Evolutionary conservation across 2,797 vertebrate species (phyloP), one percentile per base, ranked within the genome.

Genomic region (Clarias pachynema): DNA sequence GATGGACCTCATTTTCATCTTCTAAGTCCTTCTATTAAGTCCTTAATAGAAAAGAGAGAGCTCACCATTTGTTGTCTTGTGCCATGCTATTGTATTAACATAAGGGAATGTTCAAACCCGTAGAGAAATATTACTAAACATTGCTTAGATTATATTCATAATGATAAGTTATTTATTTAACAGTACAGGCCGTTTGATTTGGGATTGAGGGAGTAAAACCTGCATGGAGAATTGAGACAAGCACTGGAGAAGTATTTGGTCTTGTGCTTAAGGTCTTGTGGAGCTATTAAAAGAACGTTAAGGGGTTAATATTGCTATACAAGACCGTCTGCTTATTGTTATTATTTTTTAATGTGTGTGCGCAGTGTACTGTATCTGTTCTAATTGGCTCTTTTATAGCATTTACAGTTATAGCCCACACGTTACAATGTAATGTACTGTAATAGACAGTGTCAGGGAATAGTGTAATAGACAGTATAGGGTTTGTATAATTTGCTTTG

Each of bases 91-190:
- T 60, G 75, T 65, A 73, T 68, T 80, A 59, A 79, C 65, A 83
- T 70, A 49, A 53, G 49, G 34, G 14, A 56, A 75, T 57, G n/a
- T 87, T 81, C 60, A 73, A 60, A 49, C 53, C 69, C 60, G 63
- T 9, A 37, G 82, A 72, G 53, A 75, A 53, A 63, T 69, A n/a
- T 75, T 49, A 66, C 31, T 68, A 57, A 60, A 68, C 79, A 87
- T 66, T 26, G 59, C 81, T 73, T 83, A 74, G 40, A 80, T 80
- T 74, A 90, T 73, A 90, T n/a, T 29, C 26, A 72, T 78, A 34
- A 85, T 85, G 79, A 89, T 83, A 53, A 53, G 49, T 86, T 79
- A 68, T 75, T 53, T 3, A 53, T 53, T 53, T 82, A 79, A 84
- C 22, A 75, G 69, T 69, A 75, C 29, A 79, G 56, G 74, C 59